phyloP scores from a whole-genome alignment of 53 echinoderm and acorn worm species.

The Stichopus horrens region DNA sequence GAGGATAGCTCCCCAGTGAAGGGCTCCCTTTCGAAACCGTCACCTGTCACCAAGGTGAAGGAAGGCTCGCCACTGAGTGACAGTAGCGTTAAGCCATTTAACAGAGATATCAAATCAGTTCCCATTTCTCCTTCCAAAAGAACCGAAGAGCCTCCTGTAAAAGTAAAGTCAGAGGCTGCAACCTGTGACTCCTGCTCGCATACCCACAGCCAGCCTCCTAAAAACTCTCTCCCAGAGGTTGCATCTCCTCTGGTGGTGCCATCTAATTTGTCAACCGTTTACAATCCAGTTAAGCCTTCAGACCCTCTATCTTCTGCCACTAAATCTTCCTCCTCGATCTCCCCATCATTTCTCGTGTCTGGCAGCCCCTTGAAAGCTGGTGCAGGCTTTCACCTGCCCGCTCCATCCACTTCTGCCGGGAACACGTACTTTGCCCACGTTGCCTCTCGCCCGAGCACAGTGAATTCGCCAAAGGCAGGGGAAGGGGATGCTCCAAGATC shows the following conservation, averaged over 20 bases:
- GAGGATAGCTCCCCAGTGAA: background rate
- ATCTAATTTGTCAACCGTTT: conserved; percentile 7
- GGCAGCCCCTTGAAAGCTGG: background rate
- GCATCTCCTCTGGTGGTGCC: conserved; percentile 32
- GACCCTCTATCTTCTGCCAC: background rate
- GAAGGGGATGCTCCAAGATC: conserved; percentile 8
- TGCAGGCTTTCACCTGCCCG: background rate
- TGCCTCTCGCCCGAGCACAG: background rate
- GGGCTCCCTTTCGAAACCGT: background rate
- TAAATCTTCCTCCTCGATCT: background rate
- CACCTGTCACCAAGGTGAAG: background rate
- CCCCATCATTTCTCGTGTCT: background rate
- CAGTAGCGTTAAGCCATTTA: background rate
- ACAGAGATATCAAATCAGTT: background rate
- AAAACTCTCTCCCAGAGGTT: background rate
- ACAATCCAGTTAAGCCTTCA: background rate
- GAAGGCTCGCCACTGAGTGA: background rate
- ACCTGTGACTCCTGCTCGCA: background rate
- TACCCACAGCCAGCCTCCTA: background rate
- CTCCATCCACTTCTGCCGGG: background rate
- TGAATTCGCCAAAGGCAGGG: background rate
- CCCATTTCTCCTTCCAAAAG: background rate
- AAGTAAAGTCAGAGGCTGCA: conserved; percentile 21
- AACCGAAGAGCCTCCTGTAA: background rate
- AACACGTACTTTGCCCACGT: background rate